These are phyloP conservation scores for Dryadula phaetusa DNA, from an alignment of 2,888 invertebrate species.

Conservation along the genomic window DNA sequence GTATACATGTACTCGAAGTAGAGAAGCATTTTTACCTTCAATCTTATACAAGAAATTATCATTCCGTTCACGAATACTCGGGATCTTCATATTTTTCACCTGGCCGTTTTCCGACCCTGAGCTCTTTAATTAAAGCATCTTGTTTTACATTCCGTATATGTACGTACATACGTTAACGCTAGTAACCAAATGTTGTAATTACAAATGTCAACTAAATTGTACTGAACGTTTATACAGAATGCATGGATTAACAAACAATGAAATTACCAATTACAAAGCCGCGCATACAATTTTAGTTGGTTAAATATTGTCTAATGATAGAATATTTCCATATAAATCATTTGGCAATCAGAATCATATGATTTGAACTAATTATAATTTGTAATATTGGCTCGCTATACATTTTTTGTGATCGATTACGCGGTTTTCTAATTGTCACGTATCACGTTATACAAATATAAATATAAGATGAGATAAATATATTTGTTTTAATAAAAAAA, in stretches of 20 bases:
- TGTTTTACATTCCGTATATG: slow-evolving; percentile 10
- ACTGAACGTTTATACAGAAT: slow-evolving; percentile 29
- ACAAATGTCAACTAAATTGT: slow-evolving; percentile 25
- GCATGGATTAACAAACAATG: slow-evolving; percentile 33
- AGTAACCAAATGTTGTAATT: slow-evolving; percentile 20
- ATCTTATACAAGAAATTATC: background rate
- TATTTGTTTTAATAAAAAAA: no score
- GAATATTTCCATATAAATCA: slow-evolving; percentile 76
- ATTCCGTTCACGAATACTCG: background rate
- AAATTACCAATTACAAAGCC: slow-evolving; percentile 36
- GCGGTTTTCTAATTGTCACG: no score
- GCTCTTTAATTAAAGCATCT: slow-evolving; percentile 19
- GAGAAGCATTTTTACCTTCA: background rate
- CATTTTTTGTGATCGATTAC: no score
- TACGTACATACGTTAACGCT: background rate
- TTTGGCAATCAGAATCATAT: slow-evolving; percentile 47
- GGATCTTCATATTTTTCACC: slow-evolving; percentile 21
- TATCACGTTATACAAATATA: no score
- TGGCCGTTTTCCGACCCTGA: background rate
- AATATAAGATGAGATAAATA: no score
- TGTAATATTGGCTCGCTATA: background rate
- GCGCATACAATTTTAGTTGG: slow-evolving; percentile 31
- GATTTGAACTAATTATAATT: slow-evolving; percentile 3
- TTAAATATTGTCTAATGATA: slow-evolving; percentile 49
- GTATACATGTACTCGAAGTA: background rate